A percentile compares a stretch with the other conserved stretches of the same genome.
phyloP scores from a whole-genome alignment of 1,140 invertebrate genomes.

The Drosophila jambulina region DNA sequence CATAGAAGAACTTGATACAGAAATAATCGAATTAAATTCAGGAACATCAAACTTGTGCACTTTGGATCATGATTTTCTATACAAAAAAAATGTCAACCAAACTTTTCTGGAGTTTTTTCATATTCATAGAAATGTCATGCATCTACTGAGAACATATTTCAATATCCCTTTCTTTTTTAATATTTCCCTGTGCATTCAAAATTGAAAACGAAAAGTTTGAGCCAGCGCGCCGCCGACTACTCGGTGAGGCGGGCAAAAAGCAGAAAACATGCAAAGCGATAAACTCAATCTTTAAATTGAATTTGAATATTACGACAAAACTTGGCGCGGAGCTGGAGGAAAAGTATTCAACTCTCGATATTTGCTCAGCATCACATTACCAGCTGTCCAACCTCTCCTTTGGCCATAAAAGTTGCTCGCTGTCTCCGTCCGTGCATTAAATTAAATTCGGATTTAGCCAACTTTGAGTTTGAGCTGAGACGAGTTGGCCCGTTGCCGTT shows the following conservation, averaged over 20 bases:
- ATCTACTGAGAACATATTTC: conserved; percentile 5
- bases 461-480: conserved; percentile 54
- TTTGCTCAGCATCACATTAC: conserved; percentile 79
- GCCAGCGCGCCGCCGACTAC: neutral
- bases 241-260: conserved; percentile 60
- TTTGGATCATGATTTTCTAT: neutral
- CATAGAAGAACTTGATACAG: neutral
- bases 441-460: conserved; percentile 82
- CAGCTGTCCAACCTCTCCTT: conserved; percentile 60
- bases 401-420: conserved; percentile 70
- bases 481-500: conserved; percentile 54
- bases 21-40: neutral
- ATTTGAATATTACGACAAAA: conserved; percentile 75
- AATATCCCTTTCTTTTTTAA: conserved; percentile 2
- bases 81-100: neutral
- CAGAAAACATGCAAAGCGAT: conserved; percentile 71
- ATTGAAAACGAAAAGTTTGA: conserved; percentile 45
- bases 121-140: neutral
- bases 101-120: neutral
- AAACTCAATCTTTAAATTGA: conserved; percentile 82
- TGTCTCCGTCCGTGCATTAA: conserved; percentile 79
- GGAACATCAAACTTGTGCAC: neutral
- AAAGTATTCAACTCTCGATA: conserved; percentile 64
- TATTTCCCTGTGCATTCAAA: conserved; percentile 1
- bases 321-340: conserved; percentile 2